phyloP scores from a whole-genome alignment of 1,140 invertebrate species.

The Leptoteleia sp. region DNA sequence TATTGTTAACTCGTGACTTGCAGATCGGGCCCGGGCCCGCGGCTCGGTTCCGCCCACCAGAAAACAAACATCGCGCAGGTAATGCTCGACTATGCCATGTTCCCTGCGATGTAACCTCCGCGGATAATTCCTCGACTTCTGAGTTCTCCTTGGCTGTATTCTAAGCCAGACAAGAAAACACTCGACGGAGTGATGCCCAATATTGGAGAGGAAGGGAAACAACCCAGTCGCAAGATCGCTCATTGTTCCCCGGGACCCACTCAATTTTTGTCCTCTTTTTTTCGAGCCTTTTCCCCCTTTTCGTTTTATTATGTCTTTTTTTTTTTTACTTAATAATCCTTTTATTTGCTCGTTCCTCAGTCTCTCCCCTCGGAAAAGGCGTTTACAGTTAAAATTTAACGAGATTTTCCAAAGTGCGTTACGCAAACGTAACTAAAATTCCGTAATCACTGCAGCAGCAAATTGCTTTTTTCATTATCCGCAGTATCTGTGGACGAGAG shows the following conservation, averaged over 20 bases:
- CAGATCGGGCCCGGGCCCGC: slow-evolving; percentile 71
- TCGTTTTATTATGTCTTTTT: neutral
- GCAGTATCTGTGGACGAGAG: slow-evolving; percentile 21
- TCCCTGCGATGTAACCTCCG: slow-evolving; percentile 39
- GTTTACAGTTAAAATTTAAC: slow-evolving; percentile 44
- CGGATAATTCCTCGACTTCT: slow-evolving; percentile 57
- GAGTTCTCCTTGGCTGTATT: slow-evolving; percentile 35
- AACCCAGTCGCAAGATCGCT: slow-evolving; percentile 21
- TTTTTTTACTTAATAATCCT: slow-evolving; percentile 45
- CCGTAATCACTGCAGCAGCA: slow-evolving; percentile 46
- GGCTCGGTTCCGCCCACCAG: slow-evolving; percentile 73
- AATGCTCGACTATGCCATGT: slow-evolving; percentile 43
- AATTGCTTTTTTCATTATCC: slow-evolving; percentile 59
- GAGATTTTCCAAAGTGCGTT: slow-evolving; percentile 30
- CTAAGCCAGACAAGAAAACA: slow-evolving; percentile 59
- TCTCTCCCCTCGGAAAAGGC: slow-evolving; percentile 26
- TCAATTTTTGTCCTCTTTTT: no score
- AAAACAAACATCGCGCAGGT: slow-evolving; percentile 74
- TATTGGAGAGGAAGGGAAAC: slow-evolving; percentile 66
- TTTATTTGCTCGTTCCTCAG: slow-evolving; percentile 41
- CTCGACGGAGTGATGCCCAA: slow-evolving; percentile 47
- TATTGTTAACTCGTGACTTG: slow-evolving; percentile 81
- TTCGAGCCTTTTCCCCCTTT: slow-evolving; percentile 2
- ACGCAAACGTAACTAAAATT: slow-evolving; percentile 33
- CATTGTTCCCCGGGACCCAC: slow-evolving; percentile 26